Base-by-base conservation (phyloP, 1,140 invertebrate genomes). In the Orius laevigatus region DNA sequence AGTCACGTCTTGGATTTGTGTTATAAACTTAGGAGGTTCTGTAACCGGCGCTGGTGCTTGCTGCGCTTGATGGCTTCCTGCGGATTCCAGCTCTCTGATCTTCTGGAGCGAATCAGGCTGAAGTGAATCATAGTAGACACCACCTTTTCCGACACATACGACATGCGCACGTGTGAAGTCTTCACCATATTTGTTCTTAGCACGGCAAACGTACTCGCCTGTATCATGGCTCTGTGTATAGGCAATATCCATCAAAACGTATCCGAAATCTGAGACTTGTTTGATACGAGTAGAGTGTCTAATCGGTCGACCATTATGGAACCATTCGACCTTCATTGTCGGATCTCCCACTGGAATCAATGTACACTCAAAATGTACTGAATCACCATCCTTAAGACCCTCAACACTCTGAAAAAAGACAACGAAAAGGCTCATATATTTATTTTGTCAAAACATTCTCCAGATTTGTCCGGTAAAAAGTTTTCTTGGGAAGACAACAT, bases 301-400 rank as follows among this genome's bases (percentile, higher is more conserved):
- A 39, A 94, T 60, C 18, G 85, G 84, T 59, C 85, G 72, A 4
- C 86, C 87, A 62, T 95, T 91, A 54, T 93, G 85, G 65, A 88
- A 93, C 91, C 91, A 96, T 68, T 95, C 91, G 12, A 96, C 85
- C 60, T 85, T 86, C 66, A 95, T 76, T n/a, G 84, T 75, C 8
- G 89, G 87, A 70, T 95, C 90, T 49, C 84, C 84, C n/a, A 89
- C 81, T 3, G 90, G 90, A 15, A 90, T 76, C 18, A 94, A 66
- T 4, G 85, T 90, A 57, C 86, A 92, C 66, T 94, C 89, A 59
- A 94, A 89, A 67, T 94, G 89, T 47, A 84, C 87, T 0, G 85
- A 82, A 62, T 91, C 83, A 1, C 87, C 85, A 65, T 95, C 90
- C 61, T 89, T 86, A 16, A 95, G 68, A 49, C 84, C 84, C 51